A percentile compares a stretch with the other conserved stretches of the same genome.
phyloP scores from a whole-genome alignment of 2,797 vertebrate genomes.

The Melanotaenia trifasciata region DNA sequence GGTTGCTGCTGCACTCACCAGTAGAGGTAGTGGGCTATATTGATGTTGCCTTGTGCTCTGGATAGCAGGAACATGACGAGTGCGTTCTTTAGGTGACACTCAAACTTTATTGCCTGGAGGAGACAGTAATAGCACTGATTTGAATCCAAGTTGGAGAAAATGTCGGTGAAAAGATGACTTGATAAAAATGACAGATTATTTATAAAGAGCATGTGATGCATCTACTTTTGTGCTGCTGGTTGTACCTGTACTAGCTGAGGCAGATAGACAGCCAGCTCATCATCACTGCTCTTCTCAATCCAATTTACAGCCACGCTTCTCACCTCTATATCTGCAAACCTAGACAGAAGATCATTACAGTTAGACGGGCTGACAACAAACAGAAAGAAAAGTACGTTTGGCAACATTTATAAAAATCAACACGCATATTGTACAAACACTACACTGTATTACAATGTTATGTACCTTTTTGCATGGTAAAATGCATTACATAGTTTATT shows the following conservation, averaged over 20 bases:
- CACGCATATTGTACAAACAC: not conserved
- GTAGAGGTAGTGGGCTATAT: slow-evolving; percentile 92
- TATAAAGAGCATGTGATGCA: not conserved
- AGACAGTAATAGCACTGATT: not conserved
- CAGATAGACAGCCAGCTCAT: slow-evolving; percentile 93
- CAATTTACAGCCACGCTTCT: slow-evolving; percentile 90
- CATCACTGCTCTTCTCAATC: slow-evolving; percentile 92
- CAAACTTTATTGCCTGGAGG: slow-evolving; percentile 92
- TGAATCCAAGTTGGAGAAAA: not conserved
- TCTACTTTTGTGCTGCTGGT: not conserved
- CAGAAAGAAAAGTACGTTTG: not conserved
- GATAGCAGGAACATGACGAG: slow-evolving; percentile 92
- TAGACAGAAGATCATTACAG: slow-evolving; percentile 54
- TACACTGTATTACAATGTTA: not conserved
- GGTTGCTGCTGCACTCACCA: slow-evolving; percentile 85
- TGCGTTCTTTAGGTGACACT: slow-evolving; percentile 92
- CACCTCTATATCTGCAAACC: slow-evolving; percentile 95
- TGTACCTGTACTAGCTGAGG: slow-evolving; percentile 96
- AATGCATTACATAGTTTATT: not conserved
- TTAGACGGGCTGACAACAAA: not conserved
- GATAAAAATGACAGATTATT: not conserved
- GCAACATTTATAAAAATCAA: not conserved
- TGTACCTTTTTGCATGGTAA: not conserved
- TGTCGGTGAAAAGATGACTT: not conserved
- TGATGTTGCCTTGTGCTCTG: slow-evolving; percentile 92